A percentile compares a stretch with the other conserved stretches of the same genome.
phyloP scores from a whole-genome alignment of 2,113 vertebrate species.

The Cyanoramphus novaezelandiae region DNA sequence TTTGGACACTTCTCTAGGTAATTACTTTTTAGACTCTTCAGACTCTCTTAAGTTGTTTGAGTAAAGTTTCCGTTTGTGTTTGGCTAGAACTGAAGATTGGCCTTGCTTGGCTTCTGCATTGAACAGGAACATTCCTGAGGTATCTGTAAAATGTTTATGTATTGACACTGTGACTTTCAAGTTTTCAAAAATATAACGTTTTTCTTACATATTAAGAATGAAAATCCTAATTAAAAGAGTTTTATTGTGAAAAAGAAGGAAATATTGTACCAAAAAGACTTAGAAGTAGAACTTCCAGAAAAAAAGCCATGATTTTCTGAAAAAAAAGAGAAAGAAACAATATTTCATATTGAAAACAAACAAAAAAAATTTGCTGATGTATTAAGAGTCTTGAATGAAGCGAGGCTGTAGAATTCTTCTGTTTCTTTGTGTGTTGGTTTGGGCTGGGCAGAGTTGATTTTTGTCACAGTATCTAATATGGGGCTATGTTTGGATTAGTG shows the following conservation, averaged over 20 bases:
- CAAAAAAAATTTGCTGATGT: accelerated
- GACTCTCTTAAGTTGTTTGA: neutral
- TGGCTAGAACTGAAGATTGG: neutral
- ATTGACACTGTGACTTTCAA: neutral
- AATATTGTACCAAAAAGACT: neutral
- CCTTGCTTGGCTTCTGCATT: neutral
- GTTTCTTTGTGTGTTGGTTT: neutral
- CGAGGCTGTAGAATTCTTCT: accelerated
- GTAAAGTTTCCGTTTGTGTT: neutral
- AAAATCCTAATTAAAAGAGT: neutral
- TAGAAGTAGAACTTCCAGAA: neutral
- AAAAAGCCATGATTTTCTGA: neutral
- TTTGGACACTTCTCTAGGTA: neutral
- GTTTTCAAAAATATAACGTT: neutral
- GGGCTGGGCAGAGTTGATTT: neutral
- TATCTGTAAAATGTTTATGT: neutral
- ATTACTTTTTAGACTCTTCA: neutral
- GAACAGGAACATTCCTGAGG: neutral
- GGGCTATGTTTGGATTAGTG: neutral
- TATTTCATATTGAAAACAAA: neutral
- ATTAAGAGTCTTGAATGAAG: neutral
- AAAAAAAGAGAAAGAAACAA: neutral
- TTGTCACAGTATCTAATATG: neutral
- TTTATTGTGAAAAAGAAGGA: neutral
- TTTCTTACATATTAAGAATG: neutral